Percentiles rank a stretch among this genome's conserved stretches.
phyloP scores from a whole-genome alignment of 1,140 invertebrate species.

The Octopus sinensis region DNA sequence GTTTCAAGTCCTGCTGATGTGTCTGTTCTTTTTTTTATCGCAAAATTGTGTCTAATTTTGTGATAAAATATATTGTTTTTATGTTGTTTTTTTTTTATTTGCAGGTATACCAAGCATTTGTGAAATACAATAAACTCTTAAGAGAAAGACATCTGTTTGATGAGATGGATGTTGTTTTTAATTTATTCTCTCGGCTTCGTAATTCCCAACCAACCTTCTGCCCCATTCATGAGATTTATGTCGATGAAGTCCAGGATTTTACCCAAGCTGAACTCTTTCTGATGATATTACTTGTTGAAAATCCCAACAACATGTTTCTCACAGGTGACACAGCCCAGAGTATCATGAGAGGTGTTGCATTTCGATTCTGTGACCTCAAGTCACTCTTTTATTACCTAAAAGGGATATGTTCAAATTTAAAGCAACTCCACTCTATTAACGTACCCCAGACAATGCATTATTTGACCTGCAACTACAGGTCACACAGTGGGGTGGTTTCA shows the following conservation, averaged over 20 bases:
- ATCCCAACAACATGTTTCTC: slow-evolving; percentile 52
- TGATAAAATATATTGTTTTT: too few relatives aligned
- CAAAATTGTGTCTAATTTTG: too few relatives aligned
- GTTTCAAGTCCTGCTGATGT: too few relatives aligned
- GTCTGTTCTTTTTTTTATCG: too few relatives aligned
- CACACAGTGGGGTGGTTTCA: slow-evolving; percentile 48
- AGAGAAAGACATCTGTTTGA: slow-evolving; percentile 44
- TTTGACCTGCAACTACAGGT: slow-evolving; percentile 51
- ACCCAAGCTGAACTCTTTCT: slow-evolving; percentile 51
- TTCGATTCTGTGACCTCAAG: slow-evolving; percentile 49
- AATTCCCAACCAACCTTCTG: slow-evolving; percentile 29
- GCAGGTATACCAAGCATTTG: neutral
- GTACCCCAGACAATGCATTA: slow-evolving; percentile 42
- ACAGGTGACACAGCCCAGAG: slow-evolving; percentile 55
- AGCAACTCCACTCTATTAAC: slow-evolving; percentile 34
- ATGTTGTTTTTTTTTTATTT: neutral
- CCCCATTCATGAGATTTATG: slow-evolving; percentile 48
- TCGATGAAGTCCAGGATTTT: slow-evolving; percentile 54
- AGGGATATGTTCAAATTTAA: slow-evolving; percentile 33
- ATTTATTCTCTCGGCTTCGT: slow-evolving; percentile 29
- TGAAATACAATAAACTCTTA: slow-evolving; percentile 27
- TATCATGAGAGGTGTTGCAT: slow-evolving; percentile 53
- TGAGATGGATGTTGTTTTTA: slow-evolving; percentile 43
- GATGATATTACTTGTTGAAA: slow-evolving; percentile 43
- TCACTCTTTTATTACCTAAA: slow-evolving; percentile 49